Evolutionary conservation across 2,113 vertebrate genomes (phyloP).

Genomic region (Lagopus muta): DNA sequence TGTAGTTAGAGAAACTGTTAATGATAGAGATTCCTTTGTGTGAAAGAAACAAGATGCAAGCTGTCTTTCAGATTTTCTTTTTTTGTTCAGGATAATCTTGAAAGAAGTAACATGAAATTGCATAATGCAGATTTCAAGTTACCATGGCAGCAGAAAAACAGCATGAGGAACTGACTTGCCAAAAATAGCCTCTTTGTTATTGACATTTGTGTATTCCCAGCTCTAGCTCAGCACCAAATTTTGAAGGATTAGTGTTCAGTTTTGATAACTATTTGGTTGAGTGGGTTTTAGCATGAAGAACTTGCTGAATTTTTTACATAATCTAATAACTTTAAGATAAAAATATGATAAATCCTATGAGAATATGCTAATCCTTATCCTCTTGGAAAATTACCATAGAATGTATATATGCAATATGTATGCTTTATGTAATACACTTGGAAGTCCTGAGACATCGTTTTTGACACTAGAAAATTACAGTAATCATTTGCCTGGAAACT

Average conservation of each 20-base stretch:
- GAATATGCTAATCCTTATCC: slow-evolving; percentile 5
- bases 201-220: slow-evolving; percentile 47
- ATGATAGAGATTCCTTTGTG: slow-evolving; percentile 5
- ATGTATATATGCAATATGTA: neutral
- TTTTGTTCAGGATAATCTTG: slow-evolving; percentile 49
- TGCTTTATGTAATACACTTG: neutral
- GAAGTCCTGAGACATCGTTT: neutral
- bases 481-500: neutral
- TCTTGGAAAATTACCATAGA: neutral
- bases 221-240: slow-evolving; percentile 21
- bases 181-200: slow-evolving; percentile 65
- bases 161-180: slow-evolving; percentile 38
- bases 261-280: slow-evolving; percentile 26
- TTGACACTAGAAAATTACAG: neutral
- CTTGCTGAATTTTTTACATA: neutral
- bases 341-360: slow-evolving; percentile 15
- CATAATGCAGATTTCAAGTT: slow-evolving; percentile 66
- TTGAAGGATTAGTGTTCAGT: slow-evolving; percentile 29
- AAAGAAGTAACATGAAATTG: slow-evolving; percentile 46
- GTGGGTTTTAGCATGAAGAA: slow-evolving; percentile 4
- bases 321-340: slow-evolving; percentile 10
- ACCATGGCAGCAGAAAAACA: slow-evolving; percentile 63
- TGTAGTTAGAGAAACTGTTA: neutral
- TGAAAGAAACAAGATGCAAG: slow-evolving; percentile 30
- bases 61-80: neutral